Conservation (phyloP, 2,888 invertebrate species). For the Noctua pronuba region DNA sequence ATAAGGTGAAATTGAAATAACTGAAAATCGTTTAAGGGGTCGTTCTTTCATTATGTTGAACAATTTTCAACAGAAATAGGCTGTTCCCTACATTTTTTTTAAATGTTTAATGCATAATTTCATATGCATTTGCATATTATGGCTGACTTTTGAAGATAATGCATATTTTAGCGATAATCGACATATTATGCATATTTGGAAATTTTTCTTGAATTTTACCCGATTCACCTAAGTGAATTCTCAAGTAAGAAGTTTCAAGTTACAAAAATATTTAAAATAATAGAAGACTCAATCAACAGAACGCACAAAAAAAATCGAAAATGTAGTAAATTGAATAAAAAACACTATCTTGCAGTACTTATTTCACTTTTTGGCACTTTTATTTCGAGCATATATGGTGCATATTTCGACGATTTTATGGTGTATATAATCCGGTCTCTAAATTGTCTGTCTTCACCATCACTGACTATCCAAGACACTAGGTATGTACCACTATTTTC, state of each 20-base stretch:
- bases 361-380: background rate
- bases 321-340: background rate
- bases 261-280: too few species aligned
- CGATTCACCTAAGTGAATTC: too few species aligned
- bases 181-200: too few species aligned
- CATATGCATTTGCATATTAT: too few species aligned
- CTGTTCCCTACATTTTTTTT: background rate
- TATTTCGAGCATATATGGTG: background rate
- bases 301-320: too few species aligned
- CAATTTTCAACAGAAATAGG: background rate
- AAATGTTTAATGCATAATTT: background rate
- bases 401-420: background rate
- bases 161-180: too few species aligned
- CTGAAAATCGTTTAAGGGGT: background rate
- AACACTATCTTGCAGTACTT: background rate
- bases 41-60: background rate
- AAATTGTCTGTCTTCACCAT: background rate
- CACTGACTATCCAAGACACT: background rate
- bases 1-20: background rate
- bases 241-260: too few species aligned
- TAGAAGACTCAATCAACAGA: too few species aligned
- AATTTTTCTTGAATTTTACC: too few species aligned
- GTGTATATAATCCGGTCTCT: background rate
- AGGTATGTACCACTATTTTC: background rate
- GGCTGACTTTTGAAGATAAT: too few species aligned